Percentiles rank a stretch among this genome's conserved stretches.
Evolutionary conservation across 2,113 vertebrate genomes (phyloP).

Genomic region (Corythornis madagascariensis): DNA sequence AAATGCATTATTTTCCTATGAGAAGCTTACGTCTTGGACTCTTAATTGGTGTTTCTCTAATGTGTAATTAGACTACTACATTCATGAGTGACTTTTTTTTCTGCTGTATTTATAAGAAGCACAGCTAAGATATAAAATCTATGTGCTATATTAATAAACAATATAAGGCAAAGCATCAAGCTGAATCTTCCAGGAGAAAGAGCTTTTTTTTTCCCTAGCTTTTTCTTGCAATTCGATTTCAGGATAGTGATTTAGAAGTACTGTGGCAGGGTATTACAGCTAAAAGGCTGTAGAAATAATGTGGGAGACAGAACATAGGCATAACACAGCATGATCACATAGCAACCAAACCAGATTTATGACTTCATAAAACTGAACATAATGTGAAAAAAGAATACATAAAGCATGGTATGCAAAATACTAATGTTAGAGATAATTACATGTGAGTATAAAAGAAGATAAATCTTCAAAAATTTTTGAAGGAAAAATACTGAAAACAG

Average conservation of each 20-base stretch:
- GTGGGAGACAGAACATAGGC: neutral
- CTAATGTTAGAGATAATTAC: constrained; percentile 1
- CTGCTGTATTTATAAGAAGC: neutral
- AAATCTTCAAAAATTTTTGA: neutral
- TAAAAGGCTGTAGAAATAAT: constrained; percentile 43
- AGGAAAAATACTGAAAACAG: neutral
- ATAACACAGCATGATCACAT: constrained; percentile 14
- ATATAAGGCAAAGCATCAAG: neutral
- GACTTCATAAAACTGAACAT: constrained; percentile 17
- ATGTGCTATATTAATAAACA: neutral
- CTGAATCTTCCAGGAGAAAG: neutral
- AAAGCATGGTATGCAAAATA: constrained; percentile 8
- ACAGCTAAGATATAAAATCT: neutral
- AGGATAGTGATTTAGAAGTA: constrained; percentile 37
- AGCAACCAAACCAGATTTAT: constrained; percentile 4
- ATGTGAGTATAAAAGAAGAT: neutral
- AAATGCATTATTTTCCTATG: neutral
- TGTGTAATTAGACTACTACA: neutral
- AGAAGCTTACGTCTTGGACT: neutral
- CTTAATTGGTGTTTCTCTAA: neutral
- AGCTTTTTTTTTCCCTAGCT: neutral
- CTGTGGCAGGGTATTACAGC: neutral
- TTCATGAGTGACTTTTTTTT: neutral
- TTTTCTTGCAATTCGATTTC: constrained; percentile 45
- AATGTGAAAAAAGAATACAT: neutral